Percentiles rank a stretch among this genome's conserved stretches.
Conservation (phyloP, 2,888 invertebrate species). For the Scaptodrosophila latifasciaeformis region DNA sequence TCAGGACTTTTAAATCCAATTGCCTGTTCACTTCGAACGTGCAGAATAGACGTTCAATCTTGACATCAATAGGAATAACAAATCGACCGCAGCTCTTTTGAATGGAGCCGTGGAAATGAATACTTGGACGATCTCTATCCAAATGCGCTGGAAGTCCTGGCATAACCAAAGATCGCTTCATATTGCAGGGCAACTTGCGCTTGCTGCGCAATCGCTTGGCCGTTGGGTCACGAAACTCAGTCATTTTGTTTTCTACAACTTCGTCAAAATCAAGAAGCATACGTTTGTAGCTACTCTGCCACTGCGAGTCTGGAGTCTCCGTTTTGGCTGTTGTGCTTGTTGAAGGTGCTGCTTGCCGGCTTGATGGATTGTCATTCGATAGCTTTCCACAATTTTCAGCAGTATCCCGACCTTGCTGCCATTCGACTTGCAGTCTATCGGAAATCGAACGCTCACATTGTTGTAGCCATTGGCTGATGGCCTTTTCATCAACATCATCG, state of each 20-base stretch:
- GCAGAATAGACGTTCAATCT: conserved; percentile 16
- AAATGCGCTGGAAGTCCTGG: conserved; percentile 17
- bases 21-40: conserved; percentile 12
- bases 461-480: conserved; percentile 18
- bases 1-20: conserved; percentile 12
- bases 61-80: conserved; percentile 28
- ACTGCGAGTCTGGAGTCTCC: conserved; percentile 42
- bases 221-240: conserved; percentile 26
- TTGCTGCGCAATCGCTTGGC: conserved; percentile 12
- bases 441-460: conserved; percentile 10
- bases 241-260: conserved; percentile 19
- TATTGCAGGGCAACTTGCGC: background rate
- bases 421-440: conserved; percentile 1
- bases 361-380: no score
- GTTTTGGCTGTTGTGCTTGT: no score
- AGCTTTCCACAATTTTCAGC: no score
- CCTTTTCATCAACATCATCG: conserved; percentile 13
- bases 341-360: no score
- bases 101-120: no score
- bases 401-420: no score
- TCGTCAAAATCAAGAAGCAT: conserved; percentile 22
- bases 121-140: conserved; percentile 7
- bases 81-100: no score
- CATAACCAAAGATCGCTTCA: conserved; percentile 15
- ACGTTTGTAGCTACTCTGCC: conserved; percentile 16